Evolutionary conservation across 2,797 vertebrate species (phyloP), one percentile per base, ranked within the genome.

Genomic region (Lateolabrax maculatus): DNA sequence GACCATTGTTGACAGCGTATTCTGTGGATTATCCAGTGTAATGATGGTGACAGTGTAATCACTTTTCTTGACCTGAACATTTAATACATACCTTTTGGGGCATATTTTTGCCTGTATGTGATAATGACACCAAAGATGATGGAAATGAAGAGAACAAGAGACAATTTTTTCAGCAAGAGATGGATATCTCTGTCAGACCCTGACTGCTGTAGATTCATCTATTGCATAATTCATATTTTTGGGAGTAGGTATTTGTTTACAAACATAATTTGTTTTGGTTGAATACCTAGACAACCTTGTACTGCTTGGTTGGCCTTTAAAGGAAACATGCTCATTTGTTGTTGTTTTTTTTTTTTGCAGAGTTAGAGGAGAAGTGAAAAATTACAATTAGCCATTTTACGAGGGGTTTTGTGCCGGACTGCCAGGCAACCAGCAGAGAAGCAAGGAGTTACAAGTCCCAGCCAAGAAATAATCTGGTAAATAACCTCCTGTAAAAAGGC

Each of bases 1-100:
- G 37, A 29, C n/a, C 44, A 36, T 49, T 34, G 31, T 34, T 6
- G 6, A 34, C 31, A 34, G 31, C 31, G 31, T 34, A 34, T 4
- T 58, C 12, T 23, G 23, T 39, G 63, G 41, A 68, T 62, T 68
- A 73, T 55, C 56, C 23, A 39, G 23, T 11, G n/a, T 27, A 34
- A 48, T 11, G 25, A 16, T n/a, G n/a, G n/a, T n/a, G n/a, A n/a
- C n/a, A n/a, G n/a, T n/a, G n/a, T n/a, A n/a, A n/a, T n/a, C n/a
- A n/a, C n/a, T n/a, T n/a, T n/a, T n/a, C n/a, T n/a, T 31, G 19
- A 49, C 15, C 21, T 9, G 21, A 44, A 16, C 2, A 2, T 19
- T 31, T 6, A 23, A 36, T 27, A 19, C 7, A 2, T 49, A 27
- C 27, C 19, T 31, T 31, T 12, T 31, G 25, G 5, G 15, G 18